These are phyloP conservation scores for Nycticorax nycticorax DNA, from an alignment of 2,113 vertebrate species.

Conservation along the genomic window DNA sequence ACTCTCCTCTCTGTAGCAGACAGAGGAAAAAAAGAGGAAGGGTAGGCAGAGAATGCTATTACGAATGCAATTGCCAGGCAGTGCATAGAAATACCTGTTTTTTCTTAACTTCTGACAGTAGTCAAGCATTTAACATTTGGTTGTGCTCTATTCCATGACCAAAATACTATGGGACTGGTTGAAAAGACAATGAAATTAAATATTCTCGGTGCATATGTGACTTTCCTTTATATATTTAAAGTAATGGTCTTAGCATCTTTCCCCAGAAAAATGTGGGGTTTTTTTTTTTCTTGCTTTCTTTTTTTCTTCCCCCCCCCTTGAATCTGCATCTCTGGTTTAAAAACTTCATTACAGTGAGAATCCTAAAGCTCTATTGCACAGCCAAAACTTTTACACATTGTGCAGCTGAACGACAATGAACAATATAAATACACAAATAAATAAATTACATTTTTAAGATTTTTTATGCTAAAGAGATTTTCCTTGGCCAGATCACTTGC, in stretches of 20 bases:
- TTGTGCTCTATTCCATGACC: neutral
- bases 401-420: neutral
- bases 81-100: neutral
- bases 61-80: neutral
- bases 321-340: neutral
- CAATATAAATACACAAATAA: neutral
- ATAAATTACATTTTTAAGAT: neutral
- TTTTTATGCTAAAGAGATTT: neutral
- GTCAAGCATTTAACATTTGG: neutral
- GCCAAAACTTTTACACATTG: neutral
- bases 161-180: neutral
- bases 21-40: neutral
- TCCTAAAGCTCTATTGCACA: neutral
- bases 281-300: neutral
- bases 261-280: accelerated
- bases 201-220: neutral
- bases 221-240: neutral
- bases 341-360: neutral
- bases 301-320: neutral
- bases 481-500: neutral
- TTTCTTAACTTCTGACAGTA: neutral
- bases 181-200: neutral
- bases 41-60: neutral
- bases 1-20: neutral
- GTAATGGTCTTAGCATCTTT: neutral